Conservation (phyloP, 2,113 vertebrate species). For the Gavialis gangeticus region DNA sequence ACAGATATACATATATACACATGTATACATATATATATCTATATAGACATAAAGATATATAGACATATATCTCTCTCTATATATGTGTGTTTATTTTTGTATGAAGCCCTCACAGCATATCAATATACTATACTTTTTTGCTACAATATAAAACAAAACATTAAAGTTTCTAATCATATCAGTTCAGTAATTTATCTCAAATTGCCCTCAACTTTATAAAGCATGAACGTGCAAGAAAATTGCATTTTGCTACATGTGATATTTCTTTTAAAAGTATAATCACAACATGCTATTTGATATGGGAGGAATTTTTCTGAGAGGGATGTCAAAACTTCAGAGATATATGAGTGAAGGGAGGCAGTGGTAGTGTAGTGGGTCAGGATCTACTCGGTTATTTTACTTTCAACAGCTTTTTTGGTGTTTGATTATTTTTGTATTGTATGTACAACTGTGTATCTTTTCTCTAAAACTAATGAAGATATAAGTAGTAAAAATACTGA, state of each 20-base stretch:
- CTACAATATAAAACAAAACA: not conserved
- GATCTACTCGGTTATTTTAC: not conserved
- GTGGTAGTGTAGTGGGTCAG: not conserved
- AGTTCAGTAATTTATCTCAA: not conserved
- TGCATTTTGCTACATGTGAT: not conserved
- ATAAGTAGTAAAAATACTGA: not conserved
- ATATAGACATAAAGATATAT: no score
- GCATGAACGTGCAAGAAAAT: not conserved
- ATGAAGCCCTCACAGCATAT: not conserved
- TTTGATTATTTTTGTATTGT: not conserved
- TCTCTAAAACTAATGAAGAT: constrained; percentile 6
- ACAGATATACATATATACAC: no score
- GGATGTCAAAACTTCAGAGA: not conserved
- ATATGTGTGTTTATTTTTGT: not conserved
- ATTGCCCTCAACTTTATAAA: not conserved
- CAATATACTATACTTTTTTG: not conserved
- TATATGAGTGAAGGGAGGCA: not conserved
- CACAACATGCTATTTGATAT: not conserved
- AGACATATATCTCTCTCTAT: not conserved
- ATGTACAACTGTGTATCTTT: not conserved
- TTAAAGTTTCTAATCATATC: not conserved
- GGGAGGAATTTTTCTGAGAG: not conserved
- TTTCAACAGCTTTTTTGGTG: not conserved
- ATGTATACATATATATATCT: no score
- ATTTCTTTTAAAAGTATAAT: not conserved